phyloP scores from a whole-genome alignment of 1,140 invertebrate species.

The Apis mellifera region DNA sequence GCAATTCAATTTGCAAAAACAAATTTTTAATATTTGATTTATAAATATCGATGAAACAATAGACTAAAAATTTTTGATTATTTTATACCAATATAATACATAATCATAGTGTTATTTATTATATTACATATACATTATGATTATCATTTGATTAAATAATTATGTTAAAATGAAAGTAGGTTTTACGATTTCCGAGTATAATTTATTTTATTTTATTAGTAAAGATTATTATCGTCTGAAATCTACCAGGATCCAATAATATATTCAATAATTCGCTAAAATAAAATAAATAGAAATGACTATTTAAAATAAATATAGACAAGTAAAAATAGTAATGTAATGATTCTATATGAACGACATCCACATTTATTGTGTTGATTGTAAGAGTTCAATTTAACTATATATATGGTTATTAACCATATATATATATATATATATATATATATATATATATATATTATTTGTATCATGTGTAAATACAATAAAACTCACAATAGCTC shows the following conservation, averaged over 20 bases:
- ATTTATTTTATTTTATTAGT: no score
- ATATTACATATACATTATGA: conserved; percentile 3
- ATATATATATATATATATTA: neutral
- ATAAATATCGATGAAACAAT: neutral
- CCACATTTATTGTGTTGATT: conserved; percentile 45
- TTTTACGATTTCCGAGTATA: neutral
- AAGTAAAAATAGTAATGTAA: conserved; percentile 23
- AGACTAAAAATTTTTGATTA: neutral
- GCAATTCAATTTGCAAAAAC: neutral
- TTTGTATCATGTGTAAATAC: conserved; percentile 52
- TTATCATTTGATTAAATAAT: neutral
- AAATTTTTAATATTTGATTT: neutral
- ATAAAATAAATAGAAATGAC: neutral
- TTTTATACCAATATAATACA: conserved; percentile 4
- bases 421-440: conserved; percentile 17
- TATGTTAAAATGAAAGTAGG: neutral
- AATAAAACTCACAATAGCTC: conserved; percentile 42
- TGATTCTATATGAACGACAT: conserved; percentile 37
- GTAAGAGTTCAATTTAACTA: conserved; percentile 28
- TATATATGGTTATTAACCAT: neutral
- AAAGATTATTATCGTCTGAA: no score
- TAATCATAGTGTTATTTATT: neutral
- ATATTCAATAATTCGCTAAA: neutral
- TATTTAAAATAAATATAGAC: conserved; percentile 18
- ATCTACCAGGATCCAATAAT: neutral